These are phyloP conservation scores for Hydrotaea cyrtoneurina DNA, from an alignment of 2,888 invertebrate genomes.

Conservation along the genomic window DNA sequence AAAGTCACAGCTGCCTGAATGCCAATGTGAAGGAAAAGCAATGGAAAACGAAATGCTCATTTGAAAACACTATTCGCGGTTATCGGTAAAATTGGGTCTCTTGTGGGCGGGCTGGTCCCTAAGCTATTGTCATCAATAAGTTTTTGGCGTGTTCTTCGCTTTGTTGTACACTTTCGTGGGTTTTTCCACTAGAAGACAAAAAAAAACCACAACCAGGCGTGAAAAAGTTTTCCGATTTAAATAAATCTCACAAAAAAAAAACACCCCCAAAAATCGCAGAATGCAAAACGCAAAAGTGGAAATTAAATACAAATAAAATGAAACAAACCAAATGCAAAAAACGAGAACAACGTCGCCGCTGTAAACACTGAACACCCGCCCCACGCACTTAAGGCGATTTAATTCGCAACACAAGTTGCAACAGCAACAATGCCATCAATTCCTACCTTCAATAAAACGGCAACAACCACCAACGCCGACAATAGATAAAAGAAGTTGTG, in stretches of 20 bases:
- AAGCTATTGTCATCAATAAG: conserved; percentile 57
- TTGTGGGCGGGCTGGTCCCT: conserved; percentile 34
- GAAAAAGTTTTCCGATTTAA: conserved; percentile 43
- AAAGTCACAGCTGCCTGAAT: conserved; percentile 42
- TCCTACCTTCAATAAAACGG: neutral
- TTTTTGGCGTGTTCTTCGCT: conserved; percentile 42
- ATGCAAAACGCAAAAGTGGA: conserved; percentile 49
- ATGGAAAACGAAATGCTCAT: conserved; percentile 3
- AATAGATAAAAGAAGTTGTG: conserved; percentile 50
- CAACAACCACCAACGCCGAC: conserved; percentile 11
- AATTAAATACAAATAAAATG: conserved; percentile 49
- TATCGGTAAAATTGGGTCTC: neutral
- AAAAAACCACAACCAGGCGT: conserved; percentile 6
- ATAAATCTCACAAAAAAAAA: conserved; percentile 39
- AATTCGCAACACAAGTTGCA: conserved; percentile 10
- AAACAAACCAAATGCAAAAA: conserved; percentile 10
- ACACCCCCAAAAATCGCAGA: conserved; percentile 7
- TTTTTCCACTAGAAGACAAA: no score
- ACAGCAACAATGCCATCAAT: neutral
- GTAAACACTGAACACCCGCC: conserved; percentile 7
- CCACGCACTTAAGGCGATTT: conserved; percentile 25
- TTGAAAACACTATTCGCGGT: conserved; percentile 26
- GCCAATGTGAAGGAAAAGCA: conserved; percentile 34
- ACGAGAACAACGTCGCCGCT: neutral
- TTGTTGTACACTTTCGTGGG: conserved; percentile 23